Percentiles rank a stretch among this genome's conserved stretches.
Conservation (phyloP, 1,140 invertebrate genomes). For the Metopolophium dirhodum region DNA sequence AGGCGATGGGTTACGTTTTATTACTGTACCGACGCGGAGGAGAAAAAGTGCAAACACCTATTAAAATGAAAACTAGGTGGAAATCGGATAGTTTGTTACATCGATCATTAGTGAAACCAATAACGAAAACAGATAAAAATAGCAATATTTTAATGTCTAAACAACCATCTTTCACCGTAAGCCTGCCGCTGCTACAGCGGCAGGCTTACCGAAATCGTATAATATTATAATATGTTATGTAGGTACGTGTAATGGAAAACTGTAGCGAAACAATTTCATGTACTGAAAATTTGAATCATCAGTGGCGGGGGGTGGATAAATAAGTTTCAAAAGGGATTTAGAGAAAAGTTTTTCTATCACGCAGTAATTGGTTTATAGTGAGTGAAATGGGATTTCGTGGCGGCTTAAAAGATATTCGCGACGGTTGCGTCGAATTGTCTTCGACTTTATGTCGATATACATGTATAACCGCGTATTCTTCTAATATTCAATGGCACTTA, state of each 20-base stretch:
- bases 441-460: not conserved
- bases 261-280: not conserved
- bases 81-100: not conserved
- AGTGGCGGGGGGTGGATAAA: not conserved
- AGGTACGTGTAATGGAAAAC: not conserved
- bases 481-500: constrained; percentile 4
- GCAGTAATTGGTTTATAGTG: constrained; percentile 19
- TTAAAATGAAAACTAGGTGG: not conserved
- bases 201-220: not conserved
- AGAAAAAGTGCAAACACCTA: constrained; percentile 11
- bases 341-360: constrained; percentile 13
- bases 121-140: not conserved
- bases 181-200: no score
- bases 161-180: not conserved
- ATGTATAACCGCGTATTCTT: not conserved
- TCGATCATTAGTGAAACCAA: not conserved
- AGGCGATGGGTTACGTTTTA: not conserved
- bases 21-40: no score
- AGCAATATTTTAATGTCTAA: not conserved
- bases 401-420: not conserved
- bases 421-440: not conserved
- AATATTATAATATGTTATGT: not conserved
- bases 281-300: constrained; percentile 3
- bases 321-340: constrained; percentile 13
- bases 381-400: not conserved